A percentile compares a stretch with the other conserved stretches of the same genome.
Conservation (phyloP, 2,113 vertebrate species). For the Natator depressus region DNA sequence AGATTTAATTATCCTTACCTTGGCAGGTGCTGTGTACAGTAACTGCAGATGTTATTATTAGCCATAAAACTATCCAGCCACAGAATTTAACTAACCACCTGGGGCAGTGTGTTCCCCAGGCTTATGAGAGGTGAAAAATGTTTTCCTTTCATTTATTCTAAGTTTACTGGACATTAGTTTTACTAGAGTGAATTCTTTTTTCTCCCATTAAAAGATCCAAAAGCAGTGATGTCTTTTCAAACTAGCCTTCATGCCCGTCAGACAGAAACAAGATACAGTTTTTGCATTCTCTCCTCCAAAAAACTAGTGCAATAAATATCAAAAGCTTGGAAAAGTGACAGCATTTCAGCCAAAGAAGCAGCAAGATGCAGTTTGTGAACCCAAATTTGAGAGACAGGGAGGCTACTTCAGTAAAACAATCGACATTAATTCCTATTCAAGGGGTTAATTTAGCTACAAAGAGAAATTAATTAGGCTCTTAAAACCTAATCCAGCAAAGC, state of each 20-base stretch:
- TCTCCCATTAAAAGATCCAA: slow-evolving; percentile 17
- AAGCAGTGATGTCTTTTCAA: not conserved
- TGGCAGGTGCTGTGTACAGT: not conserved
- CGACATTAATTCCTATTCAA: not conserved
- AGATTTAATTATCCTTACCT: slow-evolving; percentile 18
- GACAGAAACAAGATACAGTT: not conserved
- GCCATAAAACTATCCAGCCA: slow-evolving; percentile 51
- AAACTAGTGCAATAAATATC: not conserved
- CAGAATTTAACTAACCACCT: slow-evolving; percentile 16
- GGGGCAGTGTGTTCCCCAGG: not conserved
- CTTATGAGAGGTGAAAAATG: not conserved
- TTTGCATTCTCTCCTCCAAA: not conserved
- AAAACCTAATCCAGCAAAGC: not conserved
- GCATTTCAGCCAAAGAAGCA: not conserved
- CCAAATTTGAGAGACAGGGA: not conserved
- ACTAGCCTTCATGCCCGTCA: not conserved
- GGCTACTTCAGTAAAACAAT: not conserved
- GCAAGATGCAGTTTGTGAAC: not conserved
- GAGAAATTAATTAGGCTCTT: not conserved
- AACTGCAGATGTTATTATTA: slow-evolving; percentile 11
- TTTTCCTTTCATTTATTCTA: slow-evolving; percentile 14
- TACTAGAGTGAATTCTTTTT: not conserved
- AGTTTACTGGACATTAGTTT: not conserved
- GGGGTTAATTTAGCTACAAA: not conserved
- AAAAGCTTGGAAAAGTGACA: not conserved